Base-by-base conservation (phyloP, 2,888 invertebrate species). In the Hydrotaea cyrtoneurina region DNA sequence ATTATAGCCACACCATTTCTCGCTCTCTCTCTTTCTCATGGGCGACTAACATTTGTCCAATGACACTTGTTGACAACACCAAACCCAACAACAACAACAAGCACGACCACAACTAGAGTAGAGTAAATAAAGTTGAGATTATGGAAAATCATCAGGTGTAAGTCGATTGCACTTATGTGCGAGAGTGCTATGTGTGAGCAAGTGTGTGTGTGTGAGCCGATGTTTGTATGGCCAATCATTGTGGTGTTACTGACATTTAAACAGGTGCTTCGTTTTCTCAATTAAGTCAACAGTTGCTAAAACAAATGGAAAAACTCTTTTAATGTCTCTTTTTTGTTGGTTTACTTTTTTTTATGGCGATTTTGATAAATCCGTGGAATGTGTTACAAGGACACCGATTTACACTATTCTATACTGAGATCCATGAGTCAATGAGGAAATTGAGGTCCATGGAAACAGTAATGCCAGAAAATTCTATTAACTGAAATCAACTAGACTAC, bases 181-280 rank as follows among this genome's bases (percentile, higher is more conserved):
- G n/a, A n/a, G n/a, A n/a, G n/a, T n/a, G n/a, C n/a, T n/a, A n/a
- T n/a, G n/a, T n/a, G n/a, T n/a, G n/a, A n/a, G 15, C 0, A 31
- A 31, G 31, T 26, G 21, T 10, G 31, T 62, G 26, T 31, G 31
- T 31, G 15, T 31, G 62, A 31, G 11, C 11, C 11, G 0, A 62
- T 31, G 53, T 72, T 55, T 55, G 39, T 39, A 31, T 39, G 55
- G 53, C 36, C 55, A 72, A 72, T 72, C 31, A 72, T 71, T 53
- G 55, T 55, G 72, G 72, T 55, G 53, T 72, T 11, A 55, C 72
- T 53, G 31, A 11, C 39, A 55, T 31, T 62, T 62, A 62, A 62
- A 31, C 36, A 62, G 62, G 62, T 62, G 36, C 50, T 62, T 62
- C n/a, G n/a, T 62, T 62, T 62, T 62, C 31, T 62, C 62, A 31